Percentiles rank a stretch among this genome's conserved stretches.
phyloP scores from a whole-genome alignment of 2,113 vertebrate species.

The Syrmaticus mikado region DNA sequence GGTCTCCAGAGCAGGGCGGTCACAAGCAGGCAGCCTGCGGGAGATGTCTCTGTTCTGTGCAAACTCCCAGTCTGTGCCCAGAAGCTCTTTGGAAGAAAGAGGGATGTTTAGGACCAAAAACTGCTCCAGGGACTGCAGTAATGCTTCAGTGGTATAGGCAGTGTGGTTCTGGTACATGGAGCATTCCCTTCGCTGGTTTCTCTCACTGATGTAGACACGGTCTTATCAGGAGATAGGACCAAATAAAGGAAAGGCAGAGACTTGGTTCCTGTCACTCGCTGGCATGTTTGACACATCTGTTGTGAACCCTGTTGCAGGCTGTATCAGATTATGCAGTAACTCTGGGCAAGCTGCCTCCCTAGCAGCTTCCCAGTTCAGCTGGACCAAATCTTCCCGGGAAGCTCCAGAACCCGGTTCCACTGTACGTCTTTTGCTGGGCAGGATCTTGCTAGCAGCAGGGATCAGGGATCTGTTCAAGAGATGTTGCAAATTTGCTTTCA shows the following conservation, averaged over 20 bases:
- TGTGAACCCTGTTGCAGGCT: not conserved
- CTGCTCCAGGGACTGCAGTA: fast-evolving
- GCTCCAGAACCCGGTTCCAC: slow-evolving; percentile 69
- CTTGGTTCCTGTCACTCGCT: not conserved
- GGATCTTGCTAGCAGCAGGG: slow-evolving; percentile 64
- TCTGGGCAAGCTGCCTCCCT: slow-evolving; percentile 58
- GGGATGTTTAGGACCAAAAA: not conserved
- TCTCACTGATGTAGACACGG: not conserved
- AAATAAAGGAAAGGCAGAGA: not conserved
- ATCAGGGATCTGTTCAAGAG: slow-evolving; percentile 31
- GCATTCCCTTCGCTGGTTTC: not conserved
- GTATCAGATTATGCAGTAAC: slow-evolving; percentile 6
- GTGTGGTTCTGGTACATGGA: not conserved
- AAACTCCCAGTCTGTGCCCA: not conserved
- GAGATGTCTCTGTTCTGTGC: not conserved
- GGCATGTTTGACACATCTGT: not conserved
- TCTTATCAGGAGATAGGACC: not conserved
- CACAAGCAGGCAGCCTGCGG: not conserved
- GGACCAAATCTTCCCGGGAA: slow-evolving; percentile 59
- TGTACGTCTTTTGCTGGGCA: slow-evolving; percentile 62
- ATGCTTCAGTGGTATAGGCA: not conserved
- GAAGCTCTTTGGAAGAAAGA: not conserved
- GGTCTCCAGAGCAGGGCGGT: not conserved
- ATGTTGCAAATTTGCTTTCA: slow-evolving; percentile 49
- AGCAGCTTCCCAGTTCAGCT: slow-evolving; percentile 32